Evolutionary conservation across 2,797 vertebrate genomes (phyloP).

Genomic region (Sus cebifrons): DNA sequence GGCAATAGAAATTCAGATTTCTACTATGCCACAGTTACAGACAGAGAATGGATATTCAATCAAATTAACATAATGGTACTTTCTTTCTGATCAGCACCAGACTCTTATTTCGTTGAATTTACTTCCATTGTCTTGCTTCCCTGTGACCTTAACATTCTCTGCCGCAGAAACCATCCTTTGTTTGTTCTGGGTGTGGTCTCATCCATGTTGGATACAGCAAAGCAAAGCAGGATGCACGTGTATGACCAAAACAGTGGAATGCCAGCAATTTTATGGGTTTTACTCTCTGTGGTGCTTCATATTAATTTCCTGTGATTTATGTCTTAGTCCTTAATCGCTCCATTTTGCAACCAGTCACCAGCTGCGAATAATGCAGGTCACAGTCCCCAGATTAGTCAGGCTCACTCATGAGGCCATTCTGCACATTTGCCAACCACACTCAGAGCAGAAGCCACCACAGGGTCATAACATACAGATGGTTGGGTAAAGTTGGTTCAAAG

Average conservation of each 20-base stretch:
- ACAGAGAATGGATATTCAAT: background rate
- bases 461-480: background rate
- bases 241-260: slow-evolving; percentile 38
- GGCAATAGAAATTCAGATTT: slow-evolving; percentile 8
- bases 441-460: background rate
- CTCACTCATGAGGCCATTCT: slow-evolving; percentile 20
- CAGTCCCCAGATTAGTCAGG: slow-evolving; percentile 50
- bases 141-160: background rate
- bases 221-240: slow-evolving; percentile 75
- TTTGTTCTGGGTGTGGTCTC: slow-evolving; percentile 75
- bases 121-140: slow-evolving; percentile 12
- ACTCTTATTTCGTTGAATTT: slow-evolving; percentile 56
- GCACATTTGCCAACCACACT: background rate
- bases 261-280: slow-evolving; percentile 45
- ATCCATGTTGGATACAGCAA: background rate
- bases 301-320: slow-evolving; percentile 75
- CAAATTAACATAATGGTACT: slow-evolving; percentile 45
- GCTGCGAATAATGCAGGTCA: slow-evolving; percentile 69
- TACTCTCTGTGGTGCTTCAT: slow-evolving; percentile 45
- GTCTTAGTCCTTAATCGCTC: slow-evolving; percentile 66
- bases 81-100: slow-evolving; percentile 42
- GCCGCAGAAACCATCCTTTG: slow-evolving; percentile 52
- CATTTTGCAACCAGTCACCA: slow-evolving; percentile 66
- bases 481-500: slow-evolving; percentile 6
- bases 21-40: background rate